Evolutionary conservation across 2,797 vertebrate species (phyloP), one percentile per base, ranked within the genome.

Genomic region (Danio aesculapii): DNA sequence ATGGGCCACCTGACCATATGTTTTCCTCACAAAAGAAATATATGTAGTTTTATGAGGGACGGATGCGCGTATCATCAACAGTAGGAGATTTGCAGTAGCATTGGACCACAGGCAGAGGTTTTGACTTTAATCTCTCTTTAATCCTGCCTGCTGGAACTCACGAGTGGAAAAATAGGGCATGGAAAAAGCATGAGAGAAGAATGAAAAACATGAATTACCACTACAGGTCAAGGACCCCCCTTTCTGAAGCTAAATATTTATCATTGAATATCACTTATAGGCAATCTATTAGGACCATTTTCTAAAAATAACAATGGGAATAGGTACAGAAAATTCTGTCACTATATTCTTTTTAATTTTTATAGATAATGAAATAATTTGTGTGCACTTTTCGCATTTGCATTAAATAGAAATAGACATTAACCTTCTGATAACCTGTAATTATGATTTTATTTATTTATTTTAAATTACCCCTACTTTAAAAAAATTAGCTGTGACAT

Each of bases 91-190:
- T 63, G 14, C 49, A 30, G 72, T 75, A 13, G 70, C 49, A 17
- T 50, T 61, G 10, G 43, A 69, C 55, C 43, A 83, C 69, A 85
- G 55, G 47, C 58, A 4, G 17, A 64, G 53, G 52, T 21, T 71
- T 59, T 84, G 79, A 75, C 69, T 77, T 84, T 83, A 75, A 78
- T 83, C 76, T 82, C 72, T 46, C 16, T 52, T 19, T 87, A 87
- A 87, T 85, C 81, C 55, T 49, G 53, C 50, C 11, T 44, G 39
- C 70, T 79, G 64, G 49, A 84, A 69, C 55, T 69, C 72, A 64
- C 4, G 14, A 76, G 61, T 74, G 50, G 66, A 84, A 70, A 71
- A 84, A 83, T 70, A 58, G 81, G 78, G 55, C 75, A 77, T 57
- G 17, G 75, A 75, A 82, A 72, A 70, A 16, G 30, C 39, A 58